These are phyloP conservation scores for Cheilosia pagana DNA, from an alignment of 2,888 invertebrate genomes.

Conservation along the genomic window DNA sequence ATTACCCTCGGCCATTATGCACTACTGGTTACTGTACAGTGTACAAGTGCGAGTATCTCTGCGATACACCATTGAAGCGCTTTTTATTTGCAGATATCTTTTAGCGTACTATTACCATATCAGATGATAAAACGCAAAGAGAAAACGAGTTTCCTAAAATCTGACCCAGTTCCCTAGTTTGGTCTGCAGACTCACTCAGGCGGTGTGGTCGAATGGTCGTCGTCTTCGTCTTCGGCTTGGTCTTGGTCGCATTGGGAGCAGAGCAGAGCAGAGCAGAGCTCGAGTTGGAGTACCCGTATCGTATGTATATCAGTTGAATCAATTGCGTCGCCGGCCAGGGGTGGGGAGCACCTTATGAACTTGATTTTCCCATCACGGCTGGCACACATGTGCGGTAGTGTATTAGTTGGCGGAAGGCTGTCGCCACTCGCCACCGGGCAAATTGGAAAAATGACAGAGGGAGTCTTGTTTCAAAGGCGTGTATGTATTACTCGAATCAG, in stretches of 20 bases:
- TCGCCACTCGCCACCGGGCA: constrained; percentile 34
- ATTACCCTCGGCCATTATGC: constrained; percentile 13
- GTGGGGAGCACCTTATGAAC: constrained; percentile 59
- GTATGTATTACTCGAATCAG: constrained; percentile 5
- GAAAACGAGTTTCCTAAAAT: constrained; percentile 82
- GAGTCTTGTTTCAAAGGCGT: constrained; percentile 53
- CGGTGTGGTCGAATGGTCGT: constrained; percentile 29
- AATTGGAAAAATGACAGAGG: constrained; percentile 26
- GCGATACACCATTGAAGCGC: constrained; percentile 48
- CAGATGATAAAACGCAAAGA: constrained; percentile 79
- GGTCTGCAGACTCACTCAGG: constrained; percentile 45
- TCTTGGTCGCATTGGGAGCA: constrained; percentile 15
- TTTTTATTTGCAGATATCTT: constrained; percentile 70
- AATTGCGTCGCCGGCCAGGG: constrained; percentile 15
- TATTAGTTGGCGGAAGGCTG: constrained; percentile 64
- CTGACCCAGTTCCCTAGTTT: constrained; percentile 82
- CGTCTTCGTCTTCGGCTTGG: too few species aligned
- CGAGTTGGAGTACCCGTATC: not conserved
- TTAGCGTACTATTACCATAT: constrained; percentile 73
- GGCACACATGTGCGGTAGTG: too few species aligned
- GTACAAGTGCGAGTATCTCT: constrained; percentile 1
- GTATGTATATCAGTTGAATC: constrained; percentile 10
- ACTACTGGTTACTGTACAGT: not conserved
- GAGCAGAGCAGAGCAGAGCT: constrained; percentile 20
- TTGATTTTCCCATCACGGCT: constrained; percentile 52